These are phyloP conservation scores for Nemotelus pantherinus DNA, from an alignment of 2,888 invertebrate species.

Conservation along the genomic window DNA sequence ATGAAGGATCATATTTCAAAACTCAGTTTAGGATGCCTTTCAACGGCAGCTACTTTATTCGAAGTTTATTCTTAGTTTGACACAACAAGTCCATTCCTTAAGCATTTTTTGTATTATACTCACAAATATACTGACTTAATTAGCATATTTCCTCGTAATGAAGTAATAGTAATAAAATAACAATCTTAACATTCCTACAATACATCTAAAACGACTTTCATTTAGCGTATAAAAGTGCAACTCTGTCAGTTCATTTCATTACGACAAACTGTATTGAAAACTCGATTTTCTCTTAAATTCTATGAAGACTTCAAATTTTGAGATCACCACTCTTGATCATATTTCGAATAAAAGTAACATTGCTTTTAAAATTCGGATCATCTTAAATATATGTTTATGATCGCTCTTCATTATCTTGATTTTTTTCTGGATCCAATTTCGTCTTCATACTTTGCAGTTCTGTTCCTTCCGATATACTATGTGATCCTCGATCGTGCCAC, in stretches of 20 bases:
- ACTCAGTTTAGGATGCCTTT: too few relatives aligned
- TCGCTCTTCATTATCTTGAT: background rate
- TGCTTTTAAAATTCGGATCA: background rate
- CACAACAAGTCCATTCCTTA: too few relatives aligned
- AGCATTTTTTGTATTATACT: too few relatives aligned
- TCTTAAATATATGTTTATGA: background rate
- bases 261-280: too few relatives aligned
- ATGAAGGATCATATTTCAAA: too few relatives aligned
- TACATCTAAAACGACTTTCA: background rate
- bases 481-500: conserved; percentile 64
- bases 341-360: conserved; percentile 18
- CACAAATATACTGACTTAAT: too few relatives aligned
- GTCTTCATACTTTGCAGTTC: conserved; percentile 15
- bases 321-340: conserved; percentile 29
- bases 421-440: background rate
- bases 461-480: conserved; percentile 54
- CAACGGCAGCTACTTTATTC: too few relatives aligned
- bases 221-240: background rate
- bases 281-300: too few relatives aligned
- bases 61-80: too few relatives aligned
- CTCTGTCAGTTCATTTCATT: too few relatives aligned
- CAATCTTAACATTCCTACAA: background rate
- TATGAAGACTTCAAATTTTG: background rate
- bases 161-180: background rate
- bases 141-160: background rate